phyloP scores from a whole-genome alignment of 2,113 vertebrate genomes.

The Leptosomus discolor region DNA sequence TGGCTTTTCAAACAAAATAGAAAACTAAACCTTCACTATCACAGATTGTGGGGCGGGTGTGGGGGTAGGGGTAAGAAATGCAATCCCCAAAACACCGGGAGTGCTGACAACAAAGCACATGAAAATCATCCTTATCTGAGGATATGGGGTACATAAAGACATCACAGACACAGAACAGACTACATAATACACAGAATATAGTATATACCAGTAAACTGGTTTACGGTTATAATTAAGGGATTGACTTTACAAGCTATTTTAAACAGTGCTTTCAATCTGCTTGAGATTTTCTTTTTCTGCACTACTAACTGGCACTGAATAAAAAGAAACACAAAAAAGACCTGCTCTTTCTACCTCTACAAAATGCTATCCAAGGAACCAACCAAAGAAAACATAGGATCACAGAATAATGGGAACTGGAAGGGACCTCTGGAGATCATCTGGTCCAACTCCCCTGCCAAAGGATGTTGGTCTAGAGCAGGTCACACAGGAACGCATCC shows the following conservation, averaged over 20 bases:
- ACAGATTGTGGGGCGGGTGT: background rate
- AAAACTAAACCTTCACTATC: background rate
- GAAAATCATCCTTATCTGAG: background rate
- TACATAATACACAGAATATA: background rate
- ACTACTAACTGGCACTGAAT: background rate
- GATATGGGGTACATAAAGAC: background rate
- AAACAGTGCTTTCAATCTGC: background rate
- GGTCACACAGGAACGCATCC: too few species aligned
- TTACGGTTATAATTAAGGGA: background rate
- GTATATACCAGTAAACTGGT: background rate
- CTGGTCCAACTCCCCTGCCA: too few species aligned
- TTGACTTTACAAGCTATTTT: background rate
- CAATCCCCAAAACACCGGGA: background rate
- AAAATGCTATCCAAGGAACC: background rate
- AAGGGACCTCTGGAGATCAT: too few species aligned
- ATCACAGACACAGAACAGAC: background rate
- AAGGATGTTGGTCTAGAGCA: too few species aligned
- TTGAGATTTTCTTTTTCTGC: background rate
- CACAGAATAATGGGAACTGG: too few species aligned
- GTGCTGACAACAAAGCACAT: background rate
- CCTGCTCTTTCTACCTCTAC: background rate
- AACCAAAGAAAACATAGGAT: background rate
- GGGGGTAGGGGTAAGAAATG: background rate
- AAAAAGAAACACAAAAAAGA: background rate
- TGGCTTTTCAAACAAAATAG: background rate